Evolutionary conservation across 2,888 invertebrate genomes (phyloP).

Genomic region (Epiperipatus broadwayi): DNA sequence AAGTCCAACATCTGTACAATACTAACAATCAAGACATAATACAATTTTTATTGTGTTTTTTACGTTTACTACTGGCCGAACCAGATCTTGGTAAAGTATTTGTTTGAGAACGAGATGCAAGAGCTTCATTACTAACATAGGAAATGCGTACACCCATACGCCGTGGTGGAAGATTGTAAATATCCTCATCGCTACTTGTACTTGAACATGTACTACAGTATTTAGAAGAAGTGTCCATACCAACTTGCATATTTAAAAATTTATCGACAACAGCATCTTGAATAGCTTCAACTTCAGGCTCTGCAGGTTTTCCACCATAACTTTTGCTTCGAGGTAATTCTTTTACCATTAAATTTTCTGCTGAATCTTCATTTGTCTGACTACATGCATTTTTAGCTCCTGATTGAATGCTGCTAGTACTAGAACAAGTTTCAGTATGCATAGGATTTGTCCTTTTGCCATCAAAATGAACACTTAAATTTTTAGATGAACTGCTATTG

Average conservation of each 20-base stretch:
- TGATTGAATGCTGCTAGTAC: too few relatives aligned
- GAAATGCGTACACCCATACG: constrained; percentile 71
- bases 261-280: constrained; percentile 17
- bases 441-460: constrained; percentile 12
- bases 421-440: not conserved
- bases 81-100: constrained; percentile 16
- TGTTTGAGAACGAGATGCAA: constrained; percentile 35
- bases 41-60: constrained; percentile 53
- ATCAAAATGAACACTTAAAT: constrained; percentile 24
- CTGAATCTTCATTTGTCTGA: too few relatives aligned
- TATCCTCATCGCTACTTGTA: constrained; percentile 58
- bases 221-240: constrained; percentile 45
- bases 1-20: too few relatives aligned
- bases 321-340: constrained; percentile 42
- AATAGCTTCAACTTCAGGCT: constrained; percentile 34
- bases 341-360: too few relatives aligned
- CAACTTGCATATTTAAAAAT: constrained; percentile 14
- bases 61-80: constrained; percentile 17
- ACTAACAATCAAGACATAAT: constrained; percentile 70
- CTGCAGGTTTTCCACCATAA: constrained; percentile 46
- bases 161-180: constrained; percentile 51
- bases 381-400: too few relatives aligned
- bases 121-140: constrained; percentile 76
- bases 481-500: constrained; percentile 24
- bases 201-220: constrained; percentile 66